phyloP scores from a whole-genome alignment of 2,113 vertebrate species.

The Grantiella picta region DNA sequence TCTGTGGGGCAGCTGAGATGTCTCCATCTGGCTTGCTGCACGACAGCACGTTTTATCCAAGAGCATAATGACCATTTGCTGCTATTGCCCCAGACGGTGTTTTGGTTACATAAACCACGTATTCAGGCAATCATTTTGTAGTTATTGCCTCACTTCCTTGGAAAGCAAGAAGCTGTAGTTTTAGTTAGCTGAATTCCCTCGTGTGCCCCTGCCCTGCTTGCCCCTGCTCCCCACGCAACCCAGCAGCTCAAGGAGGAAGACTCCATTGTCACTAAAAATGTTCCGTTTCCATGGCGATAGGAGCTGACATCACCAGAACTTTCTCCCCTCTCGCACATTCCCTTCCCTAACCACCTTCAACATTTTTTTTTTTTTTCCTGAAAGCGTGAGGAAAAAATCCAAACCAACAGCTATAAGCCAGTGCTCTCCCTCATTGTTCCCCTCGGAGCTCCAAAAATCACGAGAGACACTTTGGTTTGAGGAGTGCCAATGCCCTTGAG shows the following conservation, averaged over 20 bases:
- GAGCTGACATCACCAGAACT: slow-evolving; percentile 64
- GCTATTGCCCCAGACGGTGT: background rate
- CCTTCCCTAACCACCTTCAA: background rate
- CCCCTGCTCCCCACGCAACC: slow-evolving; percentile 43
- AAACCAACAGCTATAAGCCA: background rate
- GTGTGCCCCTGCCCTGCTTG: slow-evolving; percentile 36
- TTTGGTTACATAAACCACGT: slow-evolving; percentile 2
- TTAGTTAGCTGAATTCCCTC: slow-evolving; percentile 48
- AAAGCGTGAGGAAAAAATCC: background rate
- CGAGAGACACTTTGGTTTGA: background rate
- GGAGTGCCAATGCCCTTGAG: background rate
- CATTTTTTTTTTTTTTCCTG: background rate
- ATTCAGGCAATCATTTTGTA: background rate
- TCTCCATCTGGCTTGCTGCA: background rate
- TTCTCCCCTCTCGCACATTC: background rate
- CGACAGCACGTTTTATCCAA: background rate
- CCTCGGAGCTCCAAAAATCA: background rate
- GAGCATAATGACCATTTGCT: background rate
- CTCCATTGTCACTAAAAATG: slow-evolving; percentile 67
- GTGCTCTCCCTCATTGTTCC: background rate
- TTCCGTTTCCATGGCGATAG: slow-evolving; percentile 48
- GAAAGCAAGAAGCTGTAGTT: slow-evolving; percentile 34
- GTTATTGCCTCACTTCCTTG: background rate
- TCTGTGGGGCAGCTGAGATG: background rate
- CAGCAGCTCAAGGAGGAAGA: slow-evolving; percentile 60